Percentiles rank a stretch among this genome's conserved stretches.
phyloP scores from a whole-genome alignment of 2,113 vertebrate species.

The Dipodomys spectabilis region DNA sequence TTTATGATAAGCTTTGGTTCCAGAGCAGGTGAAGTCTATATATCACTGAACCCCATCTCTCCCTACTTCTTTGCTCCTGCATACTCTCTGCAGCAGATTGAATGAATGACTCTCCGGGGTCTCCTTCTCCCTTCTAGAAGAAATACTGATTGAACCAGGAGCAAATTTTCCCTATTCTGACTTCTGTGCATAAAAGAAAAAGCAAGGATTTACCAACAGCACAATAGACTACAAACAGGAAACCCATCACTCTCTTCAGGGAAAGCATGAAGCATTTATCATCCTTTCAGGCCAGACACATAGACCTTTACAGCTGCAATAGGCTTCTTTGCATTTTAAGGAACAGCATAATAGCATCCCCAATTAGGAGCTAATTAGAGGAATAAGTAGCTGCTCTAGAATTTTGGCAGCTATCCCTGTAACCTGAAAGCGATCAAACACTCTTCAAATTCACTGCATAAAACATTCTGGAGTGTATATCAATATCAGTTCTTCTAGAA shows the following conservation, averaged over 20 bases:
- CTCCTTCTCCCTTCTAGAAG: conserved; percentile 61
- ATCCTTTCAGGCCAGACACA: conserved; percentile 51
- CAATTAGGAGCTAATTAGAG: conserved; percentile 66
- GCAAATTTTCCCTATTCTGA: conserved; percentile 70
- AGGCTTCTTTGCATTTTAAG: conserved; percentile 48
- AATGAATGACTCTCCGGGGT: conserved; percentile 60
- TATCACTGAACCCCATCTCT: conserved; percentile 51
- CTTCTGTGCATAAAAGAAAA: conserved; percentile 58
- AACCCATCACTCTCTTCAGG: conserved; percentile 32
- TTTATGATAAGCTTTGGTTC: conserved; percentile 46
- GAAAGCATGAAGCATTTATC: conserved; percentile 29
- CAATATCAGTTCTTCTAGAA: conserved; percentile 59
- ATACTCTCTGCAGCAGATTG: background rate
- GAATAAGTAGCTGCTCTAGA: conserved; percentile 38
- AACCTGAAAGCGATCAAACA: conserved; percentile 48
- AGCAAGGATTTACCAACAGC: conserved; percentile 63
- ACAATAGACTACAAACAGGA: conserved; percentile 56
- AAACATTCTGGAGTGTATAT: background rate
- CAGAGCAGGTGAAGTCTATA: conserved; percentile 69
- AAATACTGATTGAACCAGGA: conserved; percentile 70
- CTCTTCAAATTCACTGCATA: conserved; percentile 59
- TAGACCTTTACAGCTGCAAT: background rate
- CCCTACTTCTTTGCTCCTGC: conserved; percentile 36
- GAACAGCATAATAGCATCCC: conserved; percentile 22
- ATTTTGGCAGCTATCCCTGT: conserved; percentile 63